Percentiles rank a stretch among this genome's conserved stretches.
These are phyloP conservation scores for Busseola fusca DNA, from an alignment of 2,888 invertebrate genomes.

Conservation along the genomic window DNA sequence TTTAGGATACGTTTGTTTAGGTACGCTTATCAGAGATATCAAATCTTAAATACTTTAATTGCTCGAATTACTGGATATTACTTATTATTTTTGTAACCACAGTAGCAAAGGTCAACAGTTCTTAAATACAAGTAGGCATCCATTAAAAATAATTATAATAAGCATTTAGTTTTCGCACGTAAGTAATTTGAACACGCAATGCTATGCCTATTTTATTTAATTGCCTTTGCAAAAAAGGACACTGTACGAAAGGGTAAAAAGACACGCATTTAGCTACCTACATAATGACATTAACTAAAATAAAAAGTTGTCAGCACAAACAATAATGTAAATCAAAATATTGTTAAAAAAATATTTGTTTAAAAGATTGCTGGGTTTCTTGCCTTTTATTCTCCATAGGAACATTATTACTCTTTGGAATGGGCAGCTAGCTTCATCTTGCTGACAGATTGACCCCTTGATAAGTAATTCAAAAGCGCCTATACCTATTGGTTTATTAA, in stretches of 20 bases:
- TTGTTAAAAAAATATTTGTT: not conserved
- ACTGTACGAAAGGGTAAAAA: slow-evolving; percentile 11
- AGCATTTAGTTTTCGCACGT: slow-evolving; percentile 21
- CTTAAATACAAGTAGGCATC: slow-evolving; percentile 14
- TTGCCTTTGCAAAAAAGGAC: slow-evolving; percentile 21
- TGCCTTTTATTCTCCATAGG: not conserved
- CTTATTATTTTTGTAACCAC: not conserved
- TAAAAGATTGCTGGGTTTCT: not conserved
- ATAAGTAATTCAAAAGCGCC: not conserved
- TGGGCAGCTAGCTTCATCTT: not conserved
- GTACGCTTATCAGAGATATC: not conserved
- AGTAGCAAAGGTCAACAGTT: slow-evolving; percentile 30
- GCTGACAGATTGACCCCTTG: not conserved
- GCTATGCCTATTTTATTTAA: slow-evolving; percentile 32
- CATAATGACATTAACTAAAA: not conserved
- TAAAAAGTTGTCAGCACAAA: not conserved
- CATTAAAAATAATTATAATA: slow-evolving; percentile 31
- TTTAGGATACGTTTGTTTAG: slow-evolving; percentile 14
- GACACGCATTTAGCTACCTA: slow-evolving; percentile 7
- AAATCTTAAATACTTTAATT: not conserved
- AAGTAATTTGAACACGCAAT: slow-evolving; percentile 41
- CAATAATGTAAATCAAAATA: not conserved
- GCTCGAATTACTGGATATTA: not conserved
- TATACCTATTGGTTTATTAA: not conserved
- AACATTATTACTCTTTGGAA: not conserved